Evolutionary conservation across 2,113 vertebrate genomes (phyloP).

Genomic region (Helogale parvula): DNA sequence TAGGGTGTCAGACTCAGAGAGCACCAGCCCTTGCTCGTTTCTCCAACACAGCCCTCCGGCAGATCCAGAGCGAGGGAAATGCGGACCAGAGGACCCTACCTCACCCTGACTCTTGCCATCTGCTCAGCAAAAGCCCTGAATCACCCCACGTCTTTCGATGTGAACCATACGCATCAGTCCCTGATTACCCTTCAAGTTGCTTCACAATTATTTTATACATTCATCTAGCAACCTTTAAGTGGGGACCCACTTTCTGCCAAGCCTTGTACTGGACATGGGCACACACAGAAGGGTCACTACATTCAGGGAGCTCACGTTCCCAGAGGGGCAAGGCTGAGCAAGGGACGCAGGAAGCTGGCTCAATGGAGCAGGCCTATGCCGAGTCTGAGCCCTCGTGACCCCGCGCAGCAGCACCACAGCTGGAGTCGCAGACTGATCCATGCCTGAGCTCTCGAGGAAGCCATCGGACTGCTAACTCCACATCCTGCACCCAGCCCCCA

Average conservation of each 20-base stretch:
- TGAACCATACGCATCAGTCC: not conserved
- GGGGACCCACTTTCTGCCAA: not conserved
- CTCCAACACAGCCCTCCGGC: not conserved
- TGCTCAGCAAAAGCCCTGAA: not conserved
- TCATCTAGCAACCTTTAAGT: not conserved
- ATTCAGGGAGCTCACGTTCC: not conserved
- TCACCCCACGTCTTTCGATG: not conserved
- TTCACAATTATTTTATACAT: not conserved
- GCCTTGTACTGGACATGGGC: not conserved
- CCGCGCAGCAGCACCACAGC: not conserved
- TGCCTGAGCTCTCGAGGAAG: not conserved
- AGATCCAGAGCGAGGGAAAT: not conserved
- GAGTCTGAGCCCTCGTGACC: no score
- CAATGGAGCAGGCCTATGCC: not conserved
- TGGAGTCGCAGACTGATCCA: not conserved
- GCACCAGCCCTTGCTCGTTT: not conserved
- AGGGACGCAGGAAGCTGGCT: not conserved
- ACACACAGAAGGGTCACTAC: not conserved
- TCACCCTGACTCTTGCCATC: not conserved
- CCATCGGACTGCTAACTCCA: accelerated
- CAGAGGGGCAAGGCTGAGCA: not conserved
- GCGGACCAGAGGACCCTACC: not conserved
- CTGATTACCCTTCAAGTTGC: no score
- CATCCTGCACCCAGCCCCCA: accelerated
- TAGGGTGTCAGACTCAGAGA: not conserved